Percentiles rank a stretch among this genome's conserved stretches.
Evolutionary conservation across 1,140 invertebrate species (phyloP).

Genomic region (Ostrea denselamellosa): DNA sequence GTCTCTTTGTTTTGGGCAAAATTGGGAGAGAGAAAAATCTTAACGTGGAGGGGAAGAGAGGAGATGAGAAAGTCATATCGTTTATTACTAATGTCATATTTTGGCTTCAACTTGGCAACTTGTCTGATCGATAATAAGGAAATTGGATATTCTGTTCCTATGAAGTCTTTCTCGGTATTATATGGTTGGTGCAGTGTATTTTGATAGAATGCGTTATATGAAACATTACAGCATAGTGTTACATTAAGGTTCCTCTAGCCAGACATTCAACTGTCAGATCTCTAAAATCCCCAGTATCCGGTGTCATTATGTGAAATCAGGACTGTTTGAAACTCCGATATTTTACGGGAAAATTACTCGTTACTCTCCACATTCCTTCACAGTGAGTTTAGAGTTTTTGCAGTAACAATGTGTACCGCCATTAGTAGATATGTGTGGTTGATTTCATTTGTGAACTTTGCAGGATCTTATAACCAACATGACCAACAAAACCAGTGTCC

Average conservation of each 20-base stretch:
- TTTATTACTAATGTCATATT: conserved; percentile 33
- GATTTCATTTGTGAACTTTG: not conserved
- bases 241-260: not conserved
- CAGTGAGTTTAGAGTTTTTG: not conserved
- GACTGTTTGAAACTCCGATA: not conserved
- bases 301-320: not conserved
- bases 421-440: not conserved
- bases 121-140: conserved; percentile 1
- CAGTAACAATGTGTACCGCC: not conserved
- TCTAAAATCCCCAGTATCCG: not conserved
- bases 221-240: not conserved
- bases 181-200: not conserved
- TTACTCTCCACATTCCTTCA: not conserved
- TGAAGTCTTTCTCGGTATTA: conserved; percentile 20
- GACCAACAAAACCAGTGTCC: not conserved
- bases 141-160: conserved; percentile 23
- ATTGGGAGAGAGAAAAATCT: conserved; percentile 1
- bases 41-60: not conserved
- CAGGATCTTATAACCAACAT: not conserved
- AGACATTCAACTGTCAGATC: not conserved
- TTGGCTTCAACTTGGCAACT: conserved; percentile 15
- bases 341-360: not conserved
- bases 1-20: not conserved
- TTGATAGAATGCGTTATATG: not conserved
- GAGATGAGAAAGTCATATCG: conserved; percentile 20